Conservation (phyloP, 2,888 invertebrate species). For the Cantharis rustica region DNA sequence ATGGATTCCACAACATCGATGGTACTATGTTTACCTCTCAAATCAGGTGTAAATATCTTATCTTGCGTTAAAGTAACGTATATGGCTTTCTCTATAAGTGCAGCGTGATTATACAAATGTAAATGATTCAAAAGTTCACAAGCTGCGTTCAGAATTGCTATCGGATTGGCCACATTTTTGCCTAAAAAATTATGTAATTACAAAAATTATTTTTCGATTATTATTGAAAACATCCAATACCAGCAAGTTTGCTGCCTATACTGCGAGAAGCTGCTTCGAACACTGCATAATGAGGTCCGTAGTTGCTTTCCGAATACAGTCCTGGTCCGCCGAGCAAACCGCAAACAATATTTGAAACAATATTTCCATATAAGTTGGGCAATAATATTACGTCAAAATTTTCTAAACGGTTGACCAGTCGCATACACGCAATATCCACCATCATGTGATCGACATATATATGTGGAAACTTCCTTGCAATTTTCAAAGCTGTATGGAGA, state of each 20-base stretch:
- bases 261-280: slow-evolving; percentile 48
- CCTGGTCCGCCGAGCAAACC: slow-evolving; percentile 49
- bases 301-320: slow-evolving; percentile 45
- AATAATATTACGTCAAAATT: slow-evolving; percentile 48
- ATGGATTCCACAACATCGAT: slow-evolving; percentile 35
- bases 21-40: slow-evolving; percentile 39
- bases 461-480: slow-evolving; percentile 44
- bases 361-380: slow-evolving; percentile 50
- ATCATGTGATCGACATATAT: slow-evolving; percentile 44
- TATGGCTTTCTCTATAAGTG: slow-evolving; percentile 34
- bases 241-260: slow-evolving; percentile 18
- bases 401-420: slow-evolving; percentile 44
- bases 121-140: slow-evolving; percentile 38
- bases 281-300: slow-evolving; percentile 43
- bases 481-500: slow-evolving; percentile 41
- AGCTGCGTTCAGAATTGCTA: slow-evolving; percentile 38
- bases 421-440: slow-evolving; percentile 48
- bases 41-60: slow-evolving; percentile 37
- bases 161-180: slow-evolving; percentile 39
- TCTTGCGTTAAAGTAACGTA: slow-evolving; percentile 35
- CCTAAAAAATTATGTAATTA: slow-evolving; percentile 15
- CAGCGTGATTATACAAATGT: slow-evolving; percentile 25
- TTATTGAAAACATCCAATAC: neutral
- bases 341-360: slow-evolving; percentile 46
- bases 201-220: neutral